Evolutionary conservation across 2,113 vertebrate genomes (phyloP).

Genomic region (Elephantulus edwardii): DNA sequence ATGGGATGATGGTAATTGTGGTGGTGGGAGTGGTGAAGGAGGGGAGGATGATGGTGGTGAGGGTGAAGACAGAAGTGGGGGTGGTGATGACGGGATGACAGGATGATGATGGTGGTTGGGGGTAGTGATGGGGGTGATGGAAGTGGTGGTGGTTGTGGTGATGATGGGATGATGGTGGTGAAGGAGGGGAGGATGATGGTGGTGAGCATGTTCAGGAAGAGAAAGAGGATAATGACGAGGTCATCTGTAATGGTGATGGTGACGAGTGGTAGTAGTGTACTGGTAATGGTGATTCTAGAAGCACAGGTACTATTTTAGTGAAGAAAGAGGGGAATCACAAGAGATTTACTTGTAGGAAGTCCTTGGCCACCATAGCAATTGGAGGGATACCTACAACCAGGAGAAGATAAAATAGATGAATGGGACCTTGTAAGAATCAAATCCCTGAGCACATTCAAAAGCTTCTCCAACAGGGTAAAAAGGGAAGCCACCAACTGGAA

Average conservation of each 20-base stretch:
- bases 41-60: neutral
- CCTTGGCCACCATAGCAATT: neutral
- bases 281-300: neutral
- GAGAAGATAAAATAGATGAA: too few relatives aligned
- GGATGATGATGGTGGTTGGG: neutral
- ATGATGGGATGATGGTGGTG: neutral
- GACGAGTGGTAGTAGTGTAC: neutral
- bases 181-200: neutral
- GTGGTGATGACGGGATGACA: accelerated
- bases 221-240: accelerated
- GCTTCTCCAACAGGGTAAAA: too few relatives aligned
- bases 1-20: neutral
- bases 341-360: neutral
- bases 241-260: accelerated
- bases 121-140: neutral
- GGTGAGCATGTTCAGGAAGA: neutral
- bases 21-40: too few relatives aligned
- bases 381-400: neutral
- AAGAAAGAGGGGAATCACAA: conserved; percentile 1
- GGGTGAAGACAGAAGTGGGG: neutral
- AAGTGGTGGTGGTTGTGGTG: neutral
- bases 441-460: too few relatives aligned
- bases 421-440: too few relatives aligned
- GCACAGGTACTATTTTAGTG: neutral
- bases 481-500: too few relatives aligned